phyloP scores from a whole-genome alignment of 2,797 vertebrate genomes.

The Sitta carolinensis region DNA sequence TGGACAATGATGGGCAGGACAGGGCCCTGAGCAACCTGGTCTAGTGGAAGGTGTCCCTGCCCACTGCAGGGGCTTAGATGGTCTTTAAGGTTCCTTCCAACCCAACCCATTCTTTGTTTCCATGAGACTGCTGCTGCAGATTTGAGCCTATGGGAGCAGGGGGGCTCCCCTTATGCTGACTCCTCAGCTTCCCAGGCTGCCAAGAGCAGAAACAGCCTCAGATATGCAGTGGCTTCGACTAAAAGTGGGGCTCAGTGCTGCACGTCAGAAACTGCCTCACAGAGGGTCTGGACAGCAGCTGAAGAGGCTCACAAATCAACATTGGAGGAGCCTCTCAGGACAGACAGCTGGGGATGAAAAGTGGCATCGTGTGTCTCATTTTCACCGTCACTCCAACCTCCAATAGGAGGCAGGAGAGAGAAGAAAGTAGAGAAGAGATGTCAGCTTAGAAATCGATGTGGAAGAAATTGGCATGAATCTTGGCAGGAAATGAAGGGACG shows the following conservation, averaged over 20 bases:
- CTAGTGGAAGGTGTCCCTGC: not conserved
- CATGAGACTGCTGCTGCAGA: not conserved
- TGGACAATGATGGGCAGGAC: not conserved
- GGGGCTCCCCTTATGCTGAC: rapidly evolving
- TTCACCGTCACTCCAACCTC: not conserved
- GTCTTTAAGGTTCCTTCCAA: not conserved
- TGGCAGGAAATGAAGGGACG: not conserved
- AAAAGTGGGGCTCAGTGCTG: not conserved
- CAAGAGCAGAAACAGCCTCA: not conserved
- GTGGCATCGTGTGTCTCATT: not conserved
- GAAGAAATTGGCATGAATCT: not conserved
- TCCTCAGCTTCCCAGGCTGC: not conserved
- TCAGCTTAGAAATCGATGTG: not conserved
- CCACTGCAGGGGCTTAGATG: not conserved
- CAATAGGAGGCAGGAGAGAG: not conserved
- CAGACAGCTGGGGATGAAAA: not conserved
- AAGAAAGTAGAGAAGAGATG: not conserved
- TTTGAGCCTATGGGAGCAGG: not conserved
- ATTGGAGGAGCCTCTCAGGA: not conserved
- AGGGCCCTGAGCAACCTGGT: not conserved
- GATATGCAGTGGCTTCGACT: not conserved
- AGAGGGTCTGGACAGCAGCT: not conserved
- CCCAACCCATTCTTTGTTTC: not conserved
- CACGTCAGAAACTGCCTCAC: not conserved
- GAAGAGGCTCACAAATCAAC: not conserved